Percentiles rank a stretch among this genome's conserved stretches.
These are phyloP conservation scores for Porites australiensis DNA, from an alignment of 64 coral and sea anemone genomes.

Conservation along the genomic window DNA sequence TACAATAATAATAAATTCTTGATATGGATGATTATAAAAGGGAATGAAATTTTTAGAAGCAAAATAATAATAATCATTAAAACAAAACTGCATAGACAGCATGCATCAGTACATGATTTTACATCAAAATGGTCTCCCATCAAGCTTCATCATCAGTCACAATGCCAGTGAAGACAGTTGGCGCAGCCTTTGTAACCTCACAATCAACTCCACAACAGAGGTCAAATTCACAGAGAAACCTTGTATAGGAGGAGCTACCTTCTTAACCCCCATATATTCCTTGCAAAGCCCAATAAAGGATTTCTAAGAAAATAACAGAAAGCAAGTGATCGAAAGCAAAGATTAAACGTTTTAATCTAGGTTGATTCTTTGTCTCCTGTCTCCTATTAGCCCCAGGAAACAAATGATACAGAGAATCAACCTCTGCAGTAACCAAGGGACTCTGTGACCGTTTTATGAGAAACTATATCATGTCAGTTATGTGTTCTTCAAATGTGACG, in stretches of 20 bases:
- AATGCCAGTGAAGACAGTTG: not conserved
- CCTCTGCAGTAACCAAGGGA: no score
- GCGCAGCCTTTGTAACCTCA: not conserved
- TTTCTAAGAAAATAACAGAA: conserved; percentile 33
- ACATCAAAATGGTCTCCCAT: conserved; percentile 56
- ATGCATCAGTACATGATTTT: not conserved
- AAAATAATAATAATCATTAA: not conserved
- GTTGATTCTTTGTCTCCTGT: no score
- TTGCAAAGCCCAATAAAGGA: not conserved
- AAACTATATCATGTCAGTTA: no score
- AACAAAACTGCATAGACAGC: no score
- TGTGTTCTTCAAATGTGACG: no score
- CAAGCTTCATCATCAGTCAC: not conserved
- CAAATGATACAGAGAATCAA: no score
- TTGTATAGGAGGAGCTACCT: not conserved
- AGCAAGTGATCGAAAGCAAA: not conserved
- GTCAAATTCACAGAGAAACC: not conserved
- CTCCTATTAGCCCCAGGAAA: no score
- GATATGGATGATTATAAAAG: not conserved
- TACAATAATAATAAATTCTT: not conserved
- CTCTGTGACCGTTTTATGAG: no score
- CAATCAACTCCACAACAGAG: not conserved
- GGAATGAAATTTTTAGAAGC: not conserved
- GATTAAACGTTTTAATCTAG: no score
- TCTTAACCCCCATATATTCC: not conserved